Base-by-base conservation (phyloP, 2,113 vertebrate species). In the Manacus vitellinus region DNA sequence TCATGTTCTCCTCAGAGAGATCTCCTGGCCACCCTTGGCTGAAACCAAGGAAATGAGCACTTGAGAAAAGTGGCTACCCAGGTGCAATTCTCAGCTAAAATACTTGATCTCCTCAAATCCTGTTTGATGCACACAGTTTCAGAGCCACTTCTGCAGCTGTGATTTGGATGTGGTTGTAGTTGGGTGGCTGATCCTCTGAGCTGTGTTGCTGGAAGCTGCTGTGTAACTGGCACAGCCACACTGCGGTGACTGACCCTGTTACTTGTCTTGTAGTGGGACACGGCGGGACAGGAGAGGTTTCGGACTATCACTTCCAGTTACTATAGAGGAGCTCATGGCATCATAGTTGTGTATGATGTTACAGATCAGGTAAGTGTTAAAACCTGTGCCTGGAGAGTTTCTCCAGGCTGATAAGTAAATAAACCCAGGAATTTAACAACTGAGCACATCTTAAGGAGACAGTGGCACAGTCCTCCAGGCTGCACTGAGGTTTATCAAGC, bases 291-390 rank as follows among this genome's bases (percentile, higher is more conserved):
- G 97, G 99, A 99, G 95, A 98, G 99, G 88, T 99, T 99, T 97
- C 98, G 99, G 94, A 99, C 99, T 88, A 99, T 99, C 98, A 99
- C 99, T 16, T 99, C 99, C 97, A 99, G 99, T 97, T 99, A 99
- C 97, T 99, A 99, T 98, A 98, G 99, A 98, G 99, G 99, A 77
- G 99, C 99, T 56, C 99, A 99, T 63, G 99, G 99, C 96, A 99
- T 99, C 98, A 99, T 99, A 80, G 99, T 99, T 39, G 99, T 99
- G 80, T 99, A 99, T 91, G 99, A 99, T 93, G 99, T 99, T 85
- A 99, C 99, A 63, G 99, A 99, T 96, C 99, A 99, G 99, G 99
- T 99, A 96, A 96, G 98, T 87, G 89, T 2, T 46, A 28, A 71
- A 44, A 44, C 63, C 47, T 86, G 3, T 31, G 41, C 46, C 62